Conservation (phyloP, 1,140 invertebrate species). For the Laupala kohalensis region DNA sequence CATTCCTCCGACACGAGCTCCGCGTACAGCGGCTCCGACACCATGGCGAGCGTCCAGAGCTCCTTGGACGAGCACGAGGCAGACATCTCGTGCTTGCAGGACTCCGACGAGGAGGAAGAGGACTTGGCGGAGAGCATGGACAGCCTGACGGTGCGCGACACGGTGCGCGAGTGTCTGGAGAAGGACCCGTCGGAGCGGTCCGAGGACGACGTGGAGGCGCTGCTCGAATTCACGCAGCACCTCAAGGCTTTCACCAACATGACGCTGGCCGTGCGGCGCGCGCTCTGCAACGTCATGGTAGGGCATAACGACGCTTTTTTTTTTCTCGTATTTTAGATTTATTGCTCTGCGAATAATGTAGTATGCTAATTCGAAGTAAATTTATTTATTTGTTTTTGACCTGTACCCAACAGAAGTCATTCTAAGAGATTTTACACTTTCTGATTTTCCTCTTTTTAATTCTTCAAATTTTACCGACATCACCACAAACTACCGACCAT, state of each 20-base stretch:
- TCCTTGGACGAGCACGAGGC: conserved; percentile 72
- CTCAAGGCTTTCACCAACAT: conserved; percentile 89
- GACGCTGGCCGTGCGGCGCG: conserved; percentile 78
- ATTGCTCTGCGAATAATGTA: no score
- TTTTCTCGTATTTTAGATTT: background rate
- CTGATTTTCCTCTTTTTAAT: no score
- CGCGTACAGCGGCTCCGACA: conserved; percentile 89
- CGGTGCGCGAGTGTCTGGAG: conserved; percentile 90
- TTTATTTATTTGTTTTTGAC: no score
- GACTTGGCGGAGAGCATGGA: conserved; percentile 85
- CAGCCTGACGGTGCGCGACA: conserved; percentile 82
- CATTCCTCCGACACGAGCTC: conserved; percentile 90
- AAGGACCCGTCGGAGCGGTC: conserved; percentile 89
- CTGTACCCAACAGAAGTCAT: no score
- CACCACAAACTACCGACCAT: no score
- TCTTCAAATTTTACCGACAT: no score
- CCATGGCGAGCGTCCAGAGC: conserved; percentile 83
- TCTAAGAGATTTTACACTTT: no score
- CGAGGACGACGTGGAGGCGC: conserved; percentile 88
- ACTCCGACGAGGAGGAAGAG: conserved; percentile 79
- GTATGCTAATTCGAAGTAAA: no score
- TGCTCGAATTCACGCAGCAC: conserved; percentile 95
- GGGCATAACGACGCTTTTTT: conserved; percentile 2
- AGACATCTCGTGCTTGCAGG: conserved; percentile 85
- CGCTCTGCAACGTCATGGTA: conserved; percentile 83